Base-by-base conservation (phyloP, 23 tunicate genomes). In the Ascidia mentula region DNA sequence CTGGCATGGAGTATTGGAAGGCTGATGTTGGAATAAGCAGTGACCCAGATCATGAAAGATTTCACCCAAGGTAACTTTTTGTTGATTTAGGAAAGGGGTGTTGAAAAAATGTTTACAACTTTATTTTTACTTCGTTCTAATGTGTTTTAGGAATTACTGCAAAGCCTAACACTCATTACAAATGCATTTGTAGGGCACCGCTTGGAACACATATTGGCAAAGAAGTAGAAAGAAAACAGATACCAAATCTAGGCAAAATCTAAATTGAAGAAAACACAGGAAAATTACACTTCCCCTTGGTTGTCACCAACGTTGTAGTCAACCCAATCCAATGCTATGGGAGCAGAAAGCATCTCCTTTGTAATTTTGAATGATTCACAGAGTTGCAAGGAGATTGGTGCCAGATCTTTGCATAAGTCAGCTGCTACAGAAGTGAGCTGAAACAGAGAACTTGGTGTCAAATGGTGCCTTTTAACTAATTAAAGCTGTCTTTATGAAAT, bases 311-410 rank as follows among this genome's bases (percentile, higher is more conserved):
- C 85, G 42, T 95, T 95, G 73, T 81, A 95, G 31, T 95, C 85
- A 22, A 89, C 86, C 98, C 98, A 95, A 69, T 95, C 90, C 32
- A 38, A 37, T 0, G 85, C 98, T 37, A 95, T 89, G 17, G 98
- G 98, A 13, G 98, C 98, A 18, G 95, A 89, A 37, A 95, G 36
- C 95, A 95, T 85, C 18, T 42, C 37, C 38, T 89, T 95, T 20
- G 95, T 77, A 33, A 95, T 89, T 69, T 82, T 72, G 74, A 95
- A 95, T 36, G 98, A 77, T 12, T 89, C 95, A 31, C 89, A 77
- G 13, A 93, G 81, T 31, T 82, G 75, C 1, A 93, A 69, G 30
- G 82, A 45, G 36, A 60, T 33, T 0, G 98, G 98, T n/a, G 96
- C 74, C 2, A 95, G 36, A 20, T 89, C 75, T 22, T 61, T 33